Base-by-base conservation (phyloP, 2,888 invertebrate species). In the Barypeithes pellucidus region DNA sequence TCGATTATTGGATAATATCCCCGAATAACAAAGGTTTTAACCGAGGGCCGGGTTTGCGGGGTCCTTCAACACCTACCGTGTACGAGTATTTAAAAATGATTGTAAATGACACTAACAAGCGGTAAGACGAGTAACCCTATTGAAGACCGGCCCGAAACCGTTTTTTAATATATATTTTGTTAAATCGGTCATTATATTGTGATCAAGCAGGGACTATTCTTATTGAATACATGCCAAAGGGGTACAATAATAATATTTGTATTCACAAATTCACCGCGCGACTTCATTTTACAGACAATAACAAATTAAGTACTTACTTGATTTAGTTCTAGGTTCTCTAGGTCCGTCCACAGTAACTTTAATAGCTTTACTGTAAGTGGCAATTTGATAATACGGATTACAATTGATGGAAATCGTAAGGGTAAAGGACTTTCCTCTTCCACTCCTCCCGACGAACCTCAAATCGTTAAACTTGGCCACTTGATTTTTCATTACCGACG, bases 321-420 rank as follows among this genome's bases (percentile, higher is more conserved):
- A 95, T 87, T 97, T 98, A 79, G 96, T 96, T 87, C 98, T 89
- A 14, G 99, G 98, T 88, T 99, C 98, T 82, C 99, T 89, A 0
- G 99, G 99, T 81, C 99, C 99, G 84, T 99, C 99, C 36, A 99
- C 99, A 20, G 99, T 99, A 69, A 99, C 98, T 90, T 99, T 99
- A 86, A 99, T 99, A 66, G 98, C 98, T 85, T 98, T 98, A 81
- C 89, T 92, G 86, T 98, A 99, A 3, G 96, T 94, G 61, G 98
- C 96, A 29, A 98, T 92, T 88, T 98, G 98, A 77, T 90, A 89
- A 77, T 89, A 88, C 9, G 91, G 91, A 78, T 90, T 90, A 16
- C 92, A 90, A 84, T 92, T 93, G 83, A 99, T 95, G 79, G 95
- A 95, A 85, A 99, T 99, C 79, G 97, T 97, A 81, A 99, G 87